Base-by-base conservation (phyloP, 2,888 invertebrate species). In the Lycaena phlaeas region DNA sequence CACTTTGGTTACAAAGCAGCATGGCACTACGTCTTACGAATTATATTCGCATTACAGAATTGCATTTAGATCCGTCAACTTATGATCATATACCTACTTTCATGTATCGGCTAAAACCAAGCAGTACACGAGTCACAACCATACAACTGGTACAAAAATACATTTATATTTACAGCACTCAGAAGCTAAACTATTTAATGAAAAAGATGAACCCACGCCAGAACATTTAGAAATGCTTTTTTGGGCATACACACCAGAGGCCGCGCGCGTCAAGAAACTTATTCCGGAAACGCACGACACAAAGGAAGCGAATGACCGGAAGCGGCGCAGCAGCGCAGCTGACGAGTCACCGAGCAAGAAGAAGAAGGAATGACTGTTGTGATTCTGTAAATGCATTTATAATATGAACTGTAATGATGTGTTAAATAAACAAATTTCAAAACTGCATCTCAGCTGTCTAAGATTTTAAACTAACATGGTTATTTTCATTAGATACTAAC, bases 181-280 rank as follows among this genome's bases (percentile, higher is more conserved):
- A 9, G 84, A 87, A 29, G 81, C 81, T 0, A 87, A 90, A 54
- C 69, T 91, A 1, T 90, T 90, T 66, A 85, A 87, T 17, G 86
- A 86, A 1, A 84, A 88, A 44, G 91, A 90, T 22, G 84, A 90
- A 31, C 93, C 93, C 0, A 89, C 90, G 0, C 76, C 86, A 27
- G 88, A 89, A 41, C 93, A 93, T 54, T 56, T 91, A 44, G 78
- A 89, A 52, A 71, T 92, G 57, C 86, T 93, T 30, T 77, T 92
- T 41, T 92, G 92, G 92, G 92, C 90, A 0, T 93, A 91, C 57
- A 92, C 91, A 34, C 90, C 92, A 0, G 92, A 92, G 46, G 86
- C 88, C 0, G 85, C 87, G 17, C 88, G 88, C 56, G 79, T 91
- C 1, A 92, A 92, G 60, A 89, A 79, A 43, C 44, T 64, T 3